phyloP scores from a whole-genome alignment of 2,888 invertebrate genomes.

The Sphaeridia pumilis region DNA sequence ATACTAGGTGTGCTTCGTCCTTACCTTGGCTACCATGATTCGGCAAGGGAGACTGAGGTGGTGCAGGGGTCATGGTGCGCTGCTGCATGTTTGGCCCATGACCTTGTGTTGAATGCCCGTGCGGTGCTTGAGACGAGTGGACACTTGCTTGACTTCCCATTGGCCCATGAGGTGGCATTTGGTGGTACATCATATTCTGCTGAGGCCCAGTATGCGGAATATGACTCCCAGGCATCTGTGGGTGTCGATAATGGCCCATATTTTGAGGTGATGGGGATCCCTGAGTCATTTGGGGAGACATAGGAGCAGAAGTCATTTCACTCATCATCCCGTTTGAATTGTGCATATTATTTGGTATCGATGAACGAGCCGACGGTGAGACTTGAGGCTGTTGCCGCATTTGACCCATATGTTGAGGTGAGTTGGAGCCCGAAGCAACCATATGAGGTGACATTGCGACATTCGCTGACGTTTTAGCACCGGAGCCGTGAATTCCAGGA shows the following conservation, averaged over 20 bases:
- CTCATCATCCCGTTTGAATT: background rate
- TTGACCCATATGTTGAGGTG: conserved; percentile 28
- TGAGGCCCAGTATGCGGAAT: conserved; percentile 36
- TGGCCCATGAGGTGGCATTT: conserved; percentile 30
- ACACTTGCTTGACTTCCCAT: conserved; percentile 39
- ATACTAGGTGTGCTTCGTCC: background rate
- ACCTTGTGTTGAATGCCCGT: conserved; percentile 39
- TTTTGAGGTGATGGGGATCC: conserved; percentile 38
- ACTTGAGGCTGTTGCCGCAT: conserved; percentile 29
- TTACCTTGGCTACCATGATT: conserved; percentile 18
- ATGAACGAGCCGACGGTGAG: conserved; percentile 30
- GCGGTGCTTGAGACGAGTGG: conserved; percentile 41
- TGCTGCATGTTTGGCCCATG: conserved; percentile 36
- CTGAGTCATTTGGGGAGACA: conserved; percentile 40
- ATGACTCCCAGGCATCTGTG: conserved; percentile 42
- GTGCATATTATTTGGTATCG: background rate
- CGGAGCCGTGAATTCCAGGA: no score
- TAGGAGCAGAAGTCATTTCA: conserved; percentile 36
- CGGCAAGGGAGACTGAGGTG: conserved; percentile 35
- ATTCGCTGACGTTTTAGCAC: conserved; percentile 4
- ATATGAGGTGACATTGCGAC: conserved; percentile 10
- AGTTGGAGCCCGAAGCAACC: conserved; percentile 22
- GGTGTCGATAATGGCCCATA: conserved; percentile 36
- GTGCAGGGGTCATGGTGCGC: conserved; percentile 28
- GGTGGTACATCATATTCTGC: conserved; percentile 13